Percentiles rank a stretch among this genome's conserved stretches.
Evolutionary conservation across 2,888 invertebrate species (phyloP).

Genomic region (Aethes cnicana): DNA sequence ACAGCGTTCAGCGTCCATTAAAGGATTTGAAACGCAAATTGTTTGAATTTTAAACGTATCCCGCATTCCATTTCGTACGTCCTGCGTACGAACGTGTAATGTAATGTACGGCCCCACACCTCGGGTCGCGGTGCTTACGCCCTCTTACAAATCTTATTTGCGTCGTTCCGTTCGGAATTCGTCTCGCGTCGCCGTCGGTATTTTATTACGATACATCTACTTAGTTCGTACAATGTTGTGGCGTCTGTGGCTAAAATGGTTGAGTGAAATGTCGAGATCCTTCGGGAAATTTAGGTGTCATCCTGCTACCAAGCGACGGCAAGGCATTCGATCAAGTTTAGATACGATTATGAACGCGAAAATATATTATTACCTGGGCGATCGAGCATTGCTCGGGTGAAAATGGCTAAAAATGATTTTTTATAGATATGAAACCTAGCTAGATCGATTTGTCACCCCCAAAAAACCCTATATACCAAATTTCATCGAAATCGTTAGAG

Average conservation of each 20-base stretch:
- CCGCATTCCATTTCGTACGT: slow-evolving; percentile 41
- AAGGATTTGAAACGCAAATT: slow-evolving; percentile 9
- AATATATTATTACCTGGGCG: too few relatives aligned
- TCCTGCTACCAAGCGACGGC: slow-evolving; percentile 4
- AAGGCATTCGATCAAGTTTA: slow-evolving; percentile 4
- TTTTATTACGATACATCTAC: slow-evolving; percentile 51
- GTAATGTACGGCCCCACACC: slow-evolving; percentile 35
- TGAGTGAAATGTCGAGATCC: slow-evolving; percentile 1
- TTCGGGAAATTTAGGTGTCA: background rate
- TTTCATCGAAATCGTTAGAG: too few relatives aligned
- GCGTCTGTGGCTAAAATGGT: slow-evolving; percentile 12
- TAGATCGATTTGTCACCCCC: too few relatives aligned
- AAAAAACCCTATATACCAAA: too few relatives aligned
- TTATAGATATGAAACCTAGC: too few relatives aligned
- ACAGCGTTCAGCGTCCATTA: background rate
- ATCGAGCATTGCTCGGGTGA: too few relatives aligned
- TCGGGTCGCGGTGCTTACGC: slow-evolving; percentile 40
- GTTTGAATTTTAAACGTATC: slow-evolving; percentile 11
- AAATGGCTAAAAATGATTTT: too few relatives aligned
- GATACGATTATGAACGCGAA: too few relatives aligned
- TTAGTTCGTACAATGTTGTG: slow-evolving; percentile 25
- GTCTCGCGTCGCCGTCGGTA: slow-evolving; percentile 54
- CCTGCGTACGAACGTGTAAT: slow-evolving; percentile 27
- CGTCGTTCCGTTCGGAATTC: slow-evolving; percentile 57
- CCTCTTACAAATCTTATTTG: slow-evolving; percentile 70